Evolutionary conservation across 2,113 vertebrate genomes (phyloP), one percentile per base, ranked within the genome.

Genomic region (Monarcha castaneiventris): DNA sequence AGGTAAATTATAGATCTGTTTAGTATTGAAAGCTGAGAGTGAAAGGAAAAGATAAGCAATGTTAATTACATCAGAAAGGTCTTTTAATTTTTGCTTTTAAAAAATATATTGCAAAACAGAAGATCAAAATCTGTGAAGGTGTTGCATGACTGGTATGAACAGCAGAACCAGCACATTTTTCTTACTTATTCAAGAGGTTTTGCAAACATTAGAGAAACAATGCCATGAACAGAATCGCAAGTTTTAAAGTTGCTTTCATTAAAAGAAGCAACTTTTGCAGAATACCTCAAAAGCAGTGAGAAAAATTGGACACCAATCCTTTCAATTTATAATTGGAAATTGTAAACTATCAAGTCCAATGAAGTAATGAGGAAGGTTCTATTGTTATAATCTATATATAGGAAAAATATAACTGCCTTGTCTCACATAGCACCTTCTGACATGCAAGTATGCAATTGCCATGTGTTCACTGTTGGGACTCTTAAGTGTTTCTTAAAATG

Each of bases 401-500:
- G 29, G n/a, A 37, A 84, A 75, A 49, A 52, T 27, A 23, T 4
- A 81, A 46, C 71, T 69, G 91, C 32, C 32, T 82, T 89, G 15
- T 69, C 49, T 91, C 56, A 33, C 32, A 51, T 67, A 54, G 33
- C 74, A 94, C 46, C 54, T 81, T 84, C 66, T 91, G 87, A 68
- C 89, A 54, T 64, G 33, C 49, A 64, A 82, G 56, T 75, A 67
- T 85, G 61, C 1, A 4, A 44, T 54, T 35, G 78, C 26, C n/a
- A 33, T 30, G 69, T 89, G 73, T 63, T 90, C 35, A 33, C 39
- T 75, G 22, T 67, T 91, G 69, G 48, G 48, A 61, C 68, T 58
- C 16, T 37, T 43, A 79, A 92, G 90, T 81, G 80, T 54, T 92
- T 91, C 89, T 82, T 91, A 84, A 91, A 93, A 87, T 91, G 84